Evolutionary conservation across 92 coral and sea anemone species (phyloP).

Genomic region (Epizoanthus fatuus): DNA sequence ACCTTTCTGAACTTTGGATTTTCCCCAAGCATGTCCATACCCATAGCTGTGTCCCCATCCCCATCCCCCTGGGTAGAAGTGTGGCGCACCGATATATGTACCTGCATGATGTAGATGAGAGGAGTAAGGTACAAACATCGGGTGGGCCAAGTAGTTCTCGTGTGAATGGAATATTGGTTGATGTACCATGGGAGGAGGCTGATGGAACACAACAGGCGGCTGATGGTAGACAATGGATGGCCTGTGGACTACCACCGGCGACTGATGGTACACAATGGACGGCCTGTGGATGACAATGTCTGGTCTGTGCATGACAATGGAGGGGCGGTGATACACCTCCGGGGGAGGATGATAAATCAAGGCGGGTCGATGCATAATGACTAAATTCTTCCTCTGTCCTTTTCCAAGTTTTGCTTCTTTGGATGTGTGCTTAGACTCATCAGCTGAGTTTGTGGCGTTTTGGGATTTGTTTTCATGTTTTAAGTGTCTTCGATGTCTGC

Average conservation of each 20-base stretch:
- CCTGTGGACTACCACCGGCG: conserved; percentile 94
- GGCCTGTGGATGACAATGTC: conserved; percentile 97
- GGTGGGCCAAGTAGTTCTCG: conserved; percentile 83
- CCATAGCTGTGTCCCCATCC: conserved; percentile 65
- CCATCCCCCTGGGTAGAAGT: conserved; percentile 71
- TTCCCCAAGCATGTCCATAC: conserved; percentile 77
- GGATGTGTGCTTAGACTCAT: not conserved
- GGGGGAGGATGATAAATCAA: conserved; percentile 92
- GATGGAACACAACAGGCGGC: conserved; percentile 95
- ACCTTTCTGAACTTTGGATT: conserved; percentile 82
- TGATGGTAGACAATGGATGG: conserved; percentile 91
- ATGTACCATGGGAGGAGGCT: conserved; percentile 88
- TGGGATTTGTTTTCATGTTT: not conserved
- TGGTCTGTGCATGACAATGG: conserved; percentile 91
- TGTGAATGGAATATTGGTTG: conserved; percentile 90
- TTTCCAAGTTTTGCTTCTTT: conserved; percentile 36
- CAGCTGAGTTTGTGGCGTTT: conserved; percentile 17
- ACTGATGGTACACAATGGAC: conserved; percentile 89
- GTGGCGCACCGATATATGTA: conserved; percentile 86
- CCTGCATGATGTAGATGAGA: conserved; percentile 80
- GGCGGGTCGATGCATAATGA: conserved; percentile 86
- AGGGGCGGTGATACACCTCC: conserved; percentile 94
- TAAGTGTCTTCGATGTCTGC: conserved; percentile 27
- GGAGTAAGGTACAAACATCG: conserved; percentile 74
- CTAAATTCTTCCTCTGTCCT: conserved; percentile 86